Evolutionary conservation across 2,113 vertebrate species (phyloP).

Genomic region (Petroica traversi): DNA sequence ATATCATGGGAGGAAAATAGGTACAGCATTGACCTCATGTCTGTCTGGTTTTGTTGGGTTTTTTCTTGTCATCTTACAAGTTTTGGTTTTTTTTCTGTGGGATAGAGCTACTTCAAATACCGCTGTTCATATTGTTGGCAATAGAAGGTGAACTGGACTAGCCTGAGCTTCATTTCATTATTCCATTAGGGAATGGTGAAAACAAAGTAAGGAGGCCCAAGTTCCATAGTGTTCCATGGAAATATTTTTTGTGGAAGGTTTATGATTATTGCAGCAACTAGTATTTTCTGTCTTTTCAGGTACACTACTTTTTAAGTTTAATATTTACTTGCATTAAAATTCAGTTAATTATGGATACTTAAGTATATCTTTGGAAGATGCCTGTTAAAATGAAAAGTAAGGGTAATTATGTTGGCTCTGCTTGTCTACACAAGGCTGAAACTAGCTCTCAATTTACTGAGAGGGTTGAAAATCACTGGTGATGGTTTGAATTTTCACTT

Average conservation of each 20-base stretch:
- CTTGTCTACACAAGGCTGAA: background rate
- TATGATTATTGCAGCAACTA: background rate
- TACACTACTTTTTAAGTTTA: background rate
- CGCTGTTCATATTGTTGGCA: background rate
- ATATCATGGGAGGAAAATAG: background rate
- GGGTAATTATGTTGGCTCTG: background rate
- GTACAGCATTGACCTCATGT: background rate
- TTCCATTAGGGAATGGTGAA: background rate
- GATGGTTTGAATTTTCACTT: background rate
- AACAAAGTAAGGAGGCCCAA: background rate
- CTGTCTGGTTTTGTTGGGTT: background rate
- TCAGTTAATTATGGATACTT: background rate
- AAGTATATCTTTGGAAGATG: background rate
- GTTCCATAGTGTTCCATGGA: background rate
- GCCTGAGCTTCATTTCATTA: background rate
- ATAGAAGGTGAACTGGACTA: background rate
- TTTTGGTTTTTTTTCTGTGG: background rate
- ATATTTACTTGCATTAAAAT: background rate
- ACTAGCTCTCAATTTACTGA: background rate
- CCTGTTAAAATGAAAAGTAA: background rate
- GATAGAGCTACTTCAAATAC: background rate
- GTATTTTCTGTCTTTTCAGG: background rate
- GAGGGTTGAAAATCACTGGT: background rate
- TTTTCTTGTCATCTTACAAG: background rate
- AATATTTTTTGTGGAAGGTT: background rate